Conservation (phyloP, 2,113 vertebrate species). For the Oriolus oriolus region DNA sequence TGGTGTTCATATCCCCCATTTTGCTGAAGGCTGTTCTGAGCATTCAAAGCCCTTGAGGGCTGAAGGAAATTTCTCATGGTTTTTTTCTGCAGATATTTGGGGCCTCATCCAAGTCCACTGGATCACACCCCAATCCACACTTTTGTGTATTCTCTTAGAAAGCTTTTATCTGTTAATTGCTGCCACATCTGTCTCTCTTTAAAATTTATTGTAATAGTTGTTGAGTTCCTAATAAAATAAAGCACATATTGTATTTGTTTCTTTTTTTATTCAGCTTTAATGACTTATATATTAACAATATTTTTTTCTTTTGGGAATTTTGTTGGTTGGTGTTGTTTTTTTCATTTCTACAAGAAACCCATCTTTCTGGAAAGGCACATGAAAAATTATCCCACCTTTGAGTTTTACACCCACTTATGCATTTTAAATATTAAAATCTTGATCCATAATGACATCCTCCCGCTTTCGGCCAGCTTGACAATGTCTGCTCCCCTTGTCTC, state of each 20-base stretch:
- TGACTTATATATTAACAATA: background rate
- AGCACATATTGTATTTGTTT: background rate
- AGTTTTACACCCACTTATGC: background rate
- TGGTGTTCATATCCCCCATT: background rate
- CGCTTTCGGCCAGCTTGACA: background rate
- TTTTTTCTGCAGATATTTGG: background rate
- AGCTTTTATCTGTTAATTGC: conserved; percentile 21
- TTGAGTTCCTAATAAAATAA: conserved; percentile 16
- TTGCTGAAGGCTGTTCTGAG: background rate
- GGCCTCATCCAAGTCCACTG: background rate
- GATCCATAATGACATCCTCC: background rate
- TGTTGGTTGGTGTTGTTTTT: background rate
- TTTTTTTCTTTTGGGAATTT: background rate
- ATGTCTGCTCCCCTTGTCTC: background rate
- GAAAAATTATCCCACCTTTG: background rate
- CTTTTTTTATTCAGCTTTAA: background rate
- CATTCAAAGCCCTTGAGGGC: background rate
- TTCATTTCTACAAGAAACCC: background rate
- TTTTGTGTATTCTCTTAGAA: background rate
- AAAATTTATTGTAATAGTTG: background rate
- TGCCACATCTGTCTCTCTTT: conserved; percentile 10
- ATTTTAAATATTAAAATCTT: background rate
- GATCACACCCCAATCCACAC: background rate
- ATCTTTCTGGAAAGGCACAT: background rate
- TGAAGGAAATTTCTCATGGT: background rate